Evolutionary conservation across 1,140 invertebrate genomes (phyloP).

Genomic region (Andricus grossulariae): DNA sequence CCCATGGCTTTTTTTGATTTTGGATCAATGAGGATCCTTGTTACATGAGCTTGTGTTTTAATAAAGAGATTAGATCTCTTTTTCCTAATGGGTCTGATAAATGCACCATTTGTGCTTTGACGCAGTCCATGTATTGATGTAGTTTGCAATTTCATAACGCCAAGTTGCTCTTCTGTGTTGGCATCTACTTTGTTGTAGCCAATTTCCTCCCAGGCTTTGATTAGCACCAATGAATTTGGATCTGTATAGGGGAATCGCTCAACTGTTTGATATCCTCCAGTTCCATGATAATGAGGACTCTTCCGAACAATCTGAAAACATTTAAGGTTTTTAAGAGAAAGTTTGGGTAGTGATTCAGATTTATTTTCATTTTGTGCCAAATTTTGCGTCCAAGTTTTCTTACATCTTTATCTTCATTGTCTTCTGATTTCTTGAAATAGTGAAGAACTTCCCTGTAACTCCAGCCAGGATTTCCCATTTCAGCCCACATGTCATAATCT

Average conservation of each 20-base stretch:
- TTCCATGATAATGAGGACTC: constrained; percentile 77
- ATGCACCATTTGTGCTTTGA: constrained; percentile 84
- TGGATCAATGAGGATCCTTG: constrained; percentile 84
- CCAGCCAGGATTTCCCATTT: constrained; percentile 80
- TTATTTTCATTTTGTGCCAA: not conserved
- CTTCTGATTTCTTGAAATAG: constrained; percentile 79
- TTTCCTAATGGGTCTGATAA: constrained; percentile 82
- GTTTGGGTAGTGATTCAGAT: not conserved
- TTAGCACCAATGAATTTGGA: constrained; percentile 74
- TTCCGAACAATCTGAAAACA: constrained; percentile 55
- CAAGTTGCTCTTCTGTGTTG: constrained; percentile 77
- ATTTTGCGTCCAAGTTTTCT: constrained; percentile 30
- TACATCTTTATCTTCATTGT: constrained; percentile 64
- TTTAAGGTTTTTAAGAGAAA: not conserved
- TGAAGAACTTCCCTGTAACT: constrained; percentile 79
- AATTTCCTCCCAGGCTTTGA: constrained; percentile 79
- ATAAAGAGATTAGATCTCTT: constrained; percentile 84
- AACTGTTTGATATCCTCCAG: constrained; percentile 79
- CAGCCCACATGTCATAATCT: constrained; percentile 84
- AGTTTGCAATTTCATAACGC: constrained; percentile 78
- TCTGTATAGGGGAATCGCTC: constrained; percentile 80
- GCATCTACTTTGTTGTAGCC: constrained; percentile 77
- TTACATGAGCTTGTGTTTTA: constrained; percentile 82
- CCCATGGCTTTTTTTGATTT: constrained; percentile 82
- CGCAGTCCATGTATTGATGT: constrained; percentile 80